Evolutionary conservation across 2,888 invertebrate species (phyloP).

Genomic region (Cheilosia impressa): DNA sequence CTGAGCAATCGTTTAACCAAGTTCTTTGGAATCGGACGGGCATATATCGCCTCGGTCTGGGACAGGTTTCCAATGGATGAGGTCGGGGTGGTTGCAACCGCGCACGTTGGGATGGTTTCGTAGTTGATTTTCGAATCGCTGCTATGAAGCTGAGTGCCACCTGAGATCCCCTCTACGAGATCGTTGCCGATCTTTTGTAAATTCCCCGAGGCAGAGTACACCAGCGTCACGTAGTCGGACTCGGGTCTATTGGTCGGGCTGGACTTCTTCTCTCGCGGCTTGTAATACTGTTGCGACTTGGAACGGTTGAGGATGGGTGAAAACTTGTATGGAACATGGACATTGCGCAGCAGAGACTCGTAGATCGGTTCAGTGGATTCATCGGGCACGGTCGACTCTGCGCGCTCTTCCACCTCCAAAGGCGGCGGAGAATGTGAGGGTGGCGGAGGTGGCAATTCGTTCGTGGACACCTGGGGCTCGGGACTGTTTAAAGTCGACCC

Average conservation of each 20-base stretch:
- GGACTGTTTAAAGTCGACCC: constrained; percentile 74
- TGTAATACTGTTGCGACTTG: constrained; percentile 80
- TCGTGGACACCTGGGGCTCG: constrained; percentile 59
- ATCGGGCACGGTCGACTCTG: constrained; percentile 4
- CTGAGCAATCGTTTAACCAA: constrained; percentile 80
- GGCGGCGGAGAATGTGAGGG: constrained; percentile 82
- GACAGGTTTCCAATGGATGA: constrained; percentile 67
- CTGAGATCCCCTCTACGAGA: constrained; percentile 65
- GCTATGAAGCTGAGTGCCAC: constrained; percentile 72
- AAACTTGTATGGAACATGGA: constrained; percentile 84
- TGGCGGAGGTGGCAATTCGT: constrained; percentile 81
- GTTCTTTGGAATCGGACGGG: constrained; percentile 80
- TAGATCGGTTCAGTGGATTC: constrained; percentile 81
- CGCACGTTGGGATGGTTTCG: constrained; percentile 71
- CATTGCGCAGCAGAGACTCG: constrained; percentile 82
- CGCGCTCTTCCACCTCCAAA: constrained; percentile 77
- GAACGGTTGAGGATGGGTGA: constrained; percentile 82
- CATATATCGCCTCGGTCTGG: constrained; percentile 76
- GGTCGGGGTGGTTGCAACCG: constrained; percentile 25
- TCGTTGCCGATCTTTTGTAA: constrained; percentile 81
- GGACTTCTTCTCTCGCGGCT: constrained; percentile 78
- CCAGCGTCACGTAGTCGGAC: constrained; percentile 83
- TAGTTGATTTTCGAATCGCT: constrained; percentile 78
- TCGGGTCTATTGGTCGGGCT: constrained; percentile 80
- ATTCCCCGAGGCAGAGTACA: constrained; percentile 80